A percentile compares a stretch with the other conserved stretches of the same genome.
phyloP scores from a whole-genome alignment of 2,113 vertebrate species.

The Callorhinus ursinus region DNA sequence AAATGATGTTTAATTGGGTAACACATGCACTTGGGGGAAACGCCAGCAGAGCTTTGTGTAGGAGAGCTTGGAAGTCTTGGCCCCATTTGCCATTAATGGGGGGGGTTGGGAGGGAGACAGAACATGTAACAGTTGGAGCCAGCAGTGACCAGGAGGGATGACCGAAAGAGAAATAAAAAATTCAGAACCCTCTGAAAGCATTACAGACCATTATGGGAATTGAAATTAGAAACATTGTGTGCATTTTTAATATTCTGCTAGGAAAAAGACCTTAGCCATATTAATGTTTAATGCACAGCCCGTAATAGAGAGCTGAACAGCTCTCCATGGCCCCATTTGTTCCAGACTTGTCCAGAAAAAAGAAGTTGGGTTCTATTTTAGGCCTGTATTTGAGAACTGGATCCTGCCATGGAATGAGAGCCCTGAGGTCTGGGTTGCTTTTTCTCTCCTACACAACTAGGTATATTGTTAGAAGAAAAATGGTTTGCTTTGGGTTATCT shows the following conservation, averaged over 20 bases:
- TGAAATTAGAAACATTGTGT: slow-evolving; percentile 81
- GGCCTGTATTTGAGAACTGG: slow-evolving; percentile 51
- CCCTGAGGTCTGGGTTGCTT: not conserved
- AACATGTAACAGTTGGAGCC: not conserved
- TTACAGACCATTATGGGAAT: slow-evolving; percentile 74
- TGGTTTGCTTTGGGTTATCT: not conserved
- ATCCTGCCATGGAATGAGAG: not conserved
- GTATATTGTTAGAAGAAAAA: not conserved
- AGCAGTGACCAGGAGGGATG: not conserved
- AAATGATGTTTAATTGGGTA: not conserved
- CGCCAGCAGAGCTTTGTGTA: not conserved
- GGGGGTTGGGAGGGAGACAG: not conserved
- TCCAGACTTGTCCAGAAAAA: slow-evolving; percentile 76
- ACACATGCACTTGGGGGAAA: not conserved
- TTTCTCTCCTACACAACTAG: not conserved
- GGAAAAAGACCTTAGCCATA: slow-evolving; percentile 67
- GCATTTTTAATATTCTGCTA: slow-evolving; percentile 84
- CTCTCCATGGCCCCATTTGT: slow-evolving; percentile 67
- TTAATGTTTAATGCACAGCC: slow-evolving; percentile 86
- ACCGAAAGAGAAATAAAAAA: slow-evolving; percentile 57
- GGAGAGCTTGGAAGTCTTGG: not conserved
- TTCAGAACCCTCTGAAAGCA: slow-evolving; percentile 69
- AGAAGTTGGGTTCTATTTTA: slow-evolving; percentile 82
- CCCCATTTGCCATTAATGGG: not conserved
- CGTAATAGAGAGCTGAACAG: slow-evolving; percentile 75